These are phyloP conservation scores for Lepidothrix coronata DNA, from an alignment of 2,113 vertebrate species.

Conservation along the genomic window DNA sequence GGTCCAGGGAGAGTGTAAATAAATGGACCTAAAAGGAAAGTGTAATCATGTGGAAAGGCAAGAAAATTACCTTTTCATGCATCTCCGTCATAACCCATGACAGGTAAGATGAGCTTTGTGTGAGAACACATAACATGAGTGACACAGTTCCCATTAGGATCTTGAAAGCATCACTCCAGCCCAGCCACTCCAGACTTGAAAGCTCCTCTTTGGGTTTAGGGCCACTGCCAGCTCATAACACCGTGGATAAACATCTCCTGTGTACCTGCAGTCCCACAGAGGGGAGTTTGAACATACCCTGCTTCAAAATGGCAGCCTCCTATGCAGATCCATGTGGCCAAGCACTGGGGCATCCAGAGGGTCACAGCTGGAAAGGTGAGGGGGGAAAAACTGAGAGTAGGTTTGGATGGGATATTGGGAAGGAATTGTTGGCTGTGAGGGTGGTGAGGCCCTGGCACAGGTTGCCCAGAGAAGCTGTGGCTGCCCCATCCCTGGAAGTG, in stretches of 20 bases:
- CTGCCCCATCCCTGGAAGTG: not conserved
- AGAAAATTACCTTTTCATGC: not conserved
- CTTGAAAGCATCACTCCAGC: not conserved
- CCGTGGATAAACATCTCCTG: rapidly evolving
- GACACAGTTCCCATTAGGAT: not conserved
- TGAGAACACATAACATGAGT: not conserved
- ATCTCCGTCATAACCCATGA: not conserved
- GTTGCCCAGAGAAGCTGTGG: not conserved
- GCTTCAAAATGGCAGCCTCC: not conserved
- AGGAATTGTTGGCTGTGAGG: not conserved
- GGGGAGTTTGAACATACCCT: not conserved
- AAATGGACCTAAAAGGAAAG: not conserved
- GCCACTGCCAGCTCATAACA: not conserved
- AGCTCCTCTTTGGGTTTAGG: not conserved
- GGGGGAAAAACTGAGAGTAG: not conserved
- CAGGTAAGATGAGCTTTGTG: not conserved
- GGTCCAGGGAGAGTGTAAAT: not conserved
- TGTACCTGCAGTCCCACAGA: rapidly evolving
- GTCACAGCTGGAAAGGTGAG: not conserved
- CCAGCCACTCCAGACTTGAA: not conserved
- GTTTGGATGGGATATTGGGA: not conserved
- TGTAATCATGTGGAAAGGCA: not conserved
- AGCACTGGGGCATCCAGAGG: not conserved
- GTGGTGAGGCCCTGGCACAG: not conserved
- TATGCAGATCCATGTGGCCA: not conserved